Percentiles rank a stretch among this genome's conserved stretches.
phyloP scores from a whole-genome alignment of 2,888 invertebrate species.

The Eristalinus aeneus region DNA sequence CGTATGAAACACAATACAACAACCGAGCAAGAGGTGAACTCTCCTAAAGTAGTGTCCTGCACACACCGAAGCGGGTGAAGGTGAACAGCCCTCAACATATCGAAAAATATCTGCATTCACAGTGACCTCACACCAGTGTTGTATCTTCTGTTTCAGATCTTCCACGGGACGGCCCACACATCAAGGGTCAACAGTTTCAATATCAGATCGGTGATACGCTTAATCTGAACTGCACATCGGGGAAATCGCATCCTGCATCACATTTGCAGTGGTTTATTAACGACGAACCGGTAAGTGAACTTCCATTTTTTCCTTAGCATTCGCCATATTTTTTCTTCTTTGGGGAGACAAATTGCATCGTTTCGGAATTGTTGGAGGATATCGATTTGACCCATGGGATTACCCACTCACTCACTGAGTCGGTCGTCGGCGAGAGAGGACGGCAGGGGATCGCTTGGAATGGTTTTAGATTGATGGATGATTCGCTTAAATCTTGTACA shows the following conservation, averaged over 20 bases:
- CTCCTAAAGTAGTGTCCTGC: constrained; percentile 18
- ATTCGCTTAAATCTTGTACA: constrained; percentile 28
- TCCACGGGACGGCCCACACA: constrained; percentile 88
- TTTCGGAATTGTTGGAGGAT: constrained; percentile 28
- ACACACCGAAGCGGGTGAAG: not conserved
- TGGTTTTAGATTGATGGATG: constrained; percentile 53
- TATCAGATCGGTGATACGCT: constrained; percentile 88
- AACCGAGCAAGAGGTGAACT: not conserved
- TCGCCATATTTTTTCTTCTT: not conserved
- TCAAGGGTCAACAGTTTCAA: constrained; percentile 87
- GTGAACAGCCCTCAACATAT: not conserved
- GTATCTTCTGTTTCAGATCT: constrained; percentile 81
- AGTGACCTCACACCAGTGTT: not conserved
- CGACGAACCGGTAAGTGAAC: constrained; percentile 85
- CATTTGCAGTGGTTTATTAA: constrained; percentile 90
- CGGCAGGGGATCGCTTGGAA: constrained; percentile 21
- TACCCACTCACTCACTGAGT: constrained; percentile 5
- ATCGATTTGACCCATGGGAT: constrained; percentile 45
- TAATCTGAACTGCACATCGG: constrained; percentile 89
- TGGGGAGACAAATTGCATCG: constrained; percentile 41
- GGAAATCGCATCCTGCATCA: constrained; percentile 88
- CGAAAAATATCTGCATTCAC: not conserved
- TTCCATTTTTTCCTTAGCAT: not conserved
- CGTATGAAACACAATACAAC: not conserved
- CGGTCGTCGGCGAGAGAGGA: constrained; percentile 1